Conservation (phyloP, 2,113 vertebrate species). For the Notechis scutatus region DNA sequence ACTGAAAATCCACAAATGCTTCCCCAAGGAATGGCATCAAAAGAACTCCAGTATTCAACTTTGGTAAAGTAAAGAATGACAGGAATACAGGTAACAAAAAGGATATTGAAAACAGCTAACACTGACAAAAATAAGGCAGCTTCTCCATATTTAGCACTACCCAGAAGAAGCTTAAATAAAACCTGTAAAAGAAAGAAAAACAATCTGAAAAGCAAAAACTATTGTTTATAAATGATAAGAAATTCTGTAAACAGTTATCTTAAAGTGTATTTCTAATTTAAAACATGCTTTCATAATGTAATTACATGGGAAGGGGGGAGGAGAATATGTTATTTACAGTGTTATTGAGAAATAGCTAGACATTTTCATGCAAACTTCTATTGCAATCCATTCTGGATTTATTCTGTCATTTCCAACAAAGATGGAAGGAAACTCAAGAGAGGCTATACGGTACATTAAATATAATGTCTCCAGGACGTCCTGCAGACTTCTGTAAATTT, state of each 20-base stretch:
- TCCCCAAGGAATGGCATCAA: slow-evolving; percentile 82
- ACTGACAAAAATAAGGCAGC: slow-evolving; percentile 92
- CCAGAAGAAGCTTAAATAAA: slow-evolving; percentile 94
- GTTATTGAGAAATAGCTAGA: neutral
- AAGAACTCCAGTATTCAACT: slow-evolving; percentile 88
- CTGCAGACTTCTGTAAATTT: neutral
- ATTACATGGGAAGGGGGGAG: accelerated
- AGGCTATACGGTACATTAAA: neutral
- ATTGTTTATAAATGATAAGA: neutral
- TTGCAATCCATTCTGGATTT: neutral
- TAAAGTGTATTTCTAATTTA: neutral
- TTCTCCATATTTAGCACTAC: slow-evolving; percentile 95
- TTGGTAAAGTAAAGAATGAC: slow-evolving; percentile 91
- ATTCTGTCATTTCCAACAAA: neutral
- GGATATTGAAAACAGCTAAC: slow-evolving; percentile 86
- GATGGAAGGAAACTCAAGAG: neutral
- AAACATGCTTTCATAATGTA: neutral
- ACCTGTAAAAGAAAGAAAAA: slow-evolving; percentile 72
- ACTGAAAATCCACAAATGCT: slow-evolving; percentile 88
- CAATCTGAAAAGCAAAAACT: neutral
- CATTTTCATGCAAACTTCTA: neutral
- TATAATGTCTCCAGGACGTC: neutral
- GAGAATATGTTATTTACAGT: neutral
- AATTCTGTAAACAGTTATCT: neutral
- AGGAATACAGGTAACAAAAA: slow-evolving; percentile 89